Percentiles rank a stretch among this genome's conserved stretches.
Conservation (phyloP, 2,797 vertebrate species). For the Phoeniculus purpureus region DNA sequence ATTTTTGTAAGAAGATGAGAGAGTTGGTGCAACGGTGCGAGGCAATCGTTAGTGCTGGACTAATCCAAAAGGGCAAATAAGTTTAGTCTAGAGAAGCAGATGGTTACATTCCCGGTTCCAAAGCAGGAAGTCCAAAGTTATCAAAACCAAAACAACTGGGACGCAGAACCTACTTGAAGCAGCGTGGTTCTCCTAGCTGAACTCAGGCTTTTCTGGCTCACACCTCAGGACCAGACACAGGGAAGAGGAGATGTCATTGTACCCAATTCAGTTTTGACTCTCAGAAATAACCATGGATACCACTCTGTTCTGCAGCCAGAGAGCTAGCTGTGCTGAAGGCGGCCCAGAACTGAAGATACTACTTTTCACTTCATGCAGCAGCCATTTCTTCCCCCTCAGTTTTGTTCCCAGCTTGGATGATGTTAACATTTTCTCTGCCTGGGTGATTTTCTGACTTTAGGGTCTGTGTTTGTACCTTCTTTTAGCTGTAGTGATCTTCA, state of each 20-base stretch:
- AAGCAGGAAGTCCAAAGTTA: slow-evolving; percentile 33
- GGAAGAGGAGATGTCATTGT: background rate
- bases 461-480: background rate
- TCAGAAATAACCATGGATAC: background rate
- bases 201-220: background rate
- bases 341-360: background rate
- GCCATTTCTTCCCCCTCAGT: background rate
- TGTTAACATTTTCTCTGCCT: background rate
- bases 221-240: background rate
- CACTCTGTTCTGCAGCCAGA: background rate
- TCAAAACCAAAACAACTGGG: slow-evolving; percentile 17
- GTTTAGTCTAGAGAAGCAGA: slow-evolving; percentile 27
- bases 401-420: background rate
- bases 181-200: background rate
- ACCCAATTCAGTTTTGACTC: background rate
- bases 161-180: slow-evolving; percentile 27
- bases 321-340: background rate
- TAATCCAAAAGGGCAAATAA: background rate
- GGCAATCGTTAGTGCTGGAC: background rate
- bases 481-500: background rate
- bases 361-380: background rate
- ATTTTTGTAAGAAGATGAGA: background rate
- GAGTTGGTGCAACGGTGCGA: background rate
- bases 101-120: background rate
- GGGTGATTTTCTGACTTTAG: background rate